Base-by-base conservation (phyloP, 2,797 vertebrate genomes). In the Xiphophorus birchmanni region DNA sequence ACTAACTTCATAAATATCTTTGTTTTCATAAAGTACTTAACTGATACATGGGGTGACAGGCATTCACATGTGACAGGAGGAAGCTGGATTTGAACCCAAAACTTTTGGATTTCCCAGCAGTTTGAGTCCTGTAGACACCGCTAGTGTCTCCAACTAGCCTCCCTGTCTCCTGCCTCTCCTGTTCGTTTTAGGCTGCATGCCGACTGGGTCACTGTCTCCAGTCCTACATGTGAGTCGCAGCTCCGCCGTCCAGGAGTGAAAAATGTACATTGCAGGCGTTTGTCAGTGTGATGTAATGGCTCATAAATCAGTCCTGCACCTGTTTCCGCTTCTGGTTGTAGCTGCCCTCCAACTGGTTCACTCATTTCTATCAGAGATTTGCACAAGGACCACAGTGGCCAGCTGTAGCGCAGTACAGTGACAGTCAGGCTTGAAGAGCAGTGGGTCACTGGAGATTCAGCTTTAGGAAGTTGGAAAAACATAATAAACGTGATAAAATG, bases 281-380 rank as follows among this genome's bases (percentile, higher is more conserved):
- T 29, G 26, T 76, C 40, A 45, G 40, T 40, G 10, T 75, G 37
- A 75, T 17, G 40, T 21, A 56, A n/a, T 9, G 10, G 26, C 54
- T 29, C 74, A 76, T 76, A 58, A 76, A 76, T 75, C 40, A 76
- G 26, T 21, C 5, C 54, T 45, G 40, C 54, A 60, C 40, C 54
- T 60, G 74, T n/a, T 76, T 40, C 74, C 15, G 9, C 35, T 17
- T 60, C 74, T 75, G 74, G 52, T 45, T 76, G 37, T 8, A 29
- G 9, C 1, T 42, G 15, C 18, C 26, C 7, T 75, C 48, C 32
- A 42, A 44, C 52, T 42, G 29, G 26, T 45, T 71, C n/a, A 15
- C 69, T 45, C 23, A n/a, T 71, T 13, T 71, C 40, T 44, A 7
- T 45, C 11, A 26, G 23, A 71, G 23, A 71, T 44, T 71, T 44